Base-by-base conservation (phyloP, 2,888 invertebrate genomes). In the Yponomeuta sedellus region DNA sequence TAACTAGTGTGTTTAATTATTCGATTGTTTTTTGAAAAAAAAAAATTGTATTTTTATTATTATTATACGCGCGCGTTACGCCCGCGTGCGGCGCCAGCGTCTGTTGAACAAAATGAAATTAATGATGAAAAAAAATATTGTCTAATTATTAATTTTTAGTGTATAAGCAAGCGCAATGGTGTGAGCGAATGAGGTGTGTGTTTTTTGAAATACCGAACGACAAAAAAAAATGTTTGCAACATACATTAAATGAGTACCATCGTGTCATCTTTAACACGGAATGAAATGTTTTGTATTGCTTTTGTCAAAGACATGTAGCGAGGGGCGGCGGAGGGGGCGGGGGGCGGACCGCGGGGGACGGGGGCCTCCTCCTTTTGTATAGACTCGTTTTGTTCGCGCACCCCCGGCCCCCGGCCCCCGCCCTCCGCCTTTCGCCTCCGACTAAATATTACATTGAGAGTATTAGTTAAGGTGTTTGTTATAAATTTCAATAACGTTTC, bases 1-100 rank as follows among this genome's bases (percentile, higher is more conserved):
- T 91, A 88, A 90, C 91, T 90, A 91, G 91, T 91, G 91, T 90
- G 90, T 91, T 90, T 90, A 90, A 89, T 88, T 89, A 89, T 91
- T 90, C 90, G 90, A 91, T 91, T 90, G 91, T 90, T 91, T 52
- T 34, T 90, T 91, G 86, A 90, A 88, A 91, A 88, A 52, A n/a
- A 52, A 52, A 52, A 52, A 52, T 16, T 52, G 44, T 88, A 88
- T 88, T 90, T 90, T 91, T 89, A 89, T 88, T 83, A 90, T 88
- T 66, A 63, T 66, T 62, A 66, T 66, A 61, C 57, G 89, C 88
- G 89, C 87, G 88, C 85, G 88, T 83, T 66, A 61, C 57, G 89
- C 88, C 89, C 87, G 88, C 85, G 88, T 83, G 80, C 74, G 78
- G 82, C 82, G 86, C 86, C 86, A 88, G 90, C 89, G 90, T 90